Evolutionary conservation across 2,113 vertebrate species (phyloP), one percentile per base, ranked within the genome.

Genomic region (Brachyhypopomus occidentalis): DNA sequence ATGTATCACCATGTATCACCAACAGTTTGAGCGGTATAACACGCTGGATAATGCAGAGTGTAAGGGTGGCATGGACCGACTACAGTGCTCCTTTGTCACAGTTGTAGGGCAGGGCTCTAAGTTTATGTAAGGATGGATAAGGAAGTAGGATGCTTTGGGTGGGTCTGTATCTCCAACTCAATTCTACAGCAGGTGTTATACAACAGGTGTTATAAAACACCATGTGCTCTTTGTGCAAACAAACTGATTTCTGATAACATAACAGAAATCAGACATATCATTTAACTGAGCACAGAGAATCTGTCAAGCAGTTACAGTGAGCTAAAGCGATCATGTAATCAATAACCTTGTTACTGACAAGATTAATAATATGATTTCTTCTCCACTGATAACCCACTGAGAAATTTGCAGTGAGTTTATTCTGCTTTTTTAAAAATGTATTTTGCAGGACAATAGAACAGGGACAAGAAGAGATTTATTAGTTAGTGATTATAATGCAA

Each of bases 401-500:
- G 30, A 75, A n/a, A 78, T 88, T 79, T 36, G 62, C 30, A 19
- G 76, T 73, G 80, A 84, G 86, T 86, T 78, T 83, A 82, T 74
- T 72, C 38, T 36, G 56, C 67, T 72, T 83, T 36, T 66, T 55
- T 71, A 78, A 82, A 58, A 59, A 22, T 71, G 36, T 12, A 59
- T 60, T 48, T 72, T 52, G 60, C n/a, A 74, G 34, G 60, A 80
- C 80, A 84, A 79, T 77, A 17, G 27, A 17, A 20, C 23, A 22
- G 9, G 55, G 11, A 55, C 69, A 73, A 48, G 25, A 4, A 30
- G 70, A 72, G 48, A 66, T 80, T 52, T 79, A 71, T 79, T 63
- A 63, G 64, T 41, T 52, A 23, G 56, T 63, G 78, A 72, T 72
- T 72, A 66, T 5, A 66, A 55, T 77, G 74, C 72, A 83, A 78